Conservation (phyloP, 2,888 invertebrate species). For the Heteromyza rotundicornis region DNA sequence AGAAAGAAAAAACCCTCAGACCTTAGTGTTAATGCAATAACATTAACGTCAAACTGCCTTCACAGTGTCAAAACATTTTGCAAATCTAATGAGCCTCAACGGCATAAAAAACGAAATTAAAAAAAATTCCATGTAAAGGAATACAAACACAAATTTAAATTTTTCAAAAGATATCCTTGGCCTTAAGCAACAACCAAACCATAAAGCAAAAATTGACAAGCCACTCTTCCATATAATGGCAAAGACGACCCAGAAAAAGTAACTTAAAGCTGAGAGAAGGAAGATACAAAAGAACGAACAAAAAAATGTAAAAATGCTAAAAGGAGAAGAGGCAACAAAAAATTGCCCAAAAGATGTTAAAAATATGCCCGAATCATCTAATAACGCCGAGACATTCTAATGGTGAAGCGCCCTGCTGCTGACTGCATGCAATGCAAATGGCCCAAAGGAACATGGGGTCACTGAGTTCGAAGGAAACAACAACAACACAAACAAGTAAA, state of each 20-base stretch:
- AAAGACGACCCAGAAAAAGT: neutral
- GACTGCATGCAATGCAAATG: neutral
- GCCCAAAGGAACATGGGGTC: no score
- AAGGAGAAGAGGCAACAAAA: neutral
- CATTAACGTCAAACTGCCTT: constrained; percentile 43
- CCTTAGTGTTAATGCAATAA: constrained; percentile 36
- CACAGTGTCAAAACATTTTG: constrained; percentile 53
- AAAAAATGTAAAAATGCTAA: neutral
- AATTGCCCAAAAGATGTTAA: neutral
- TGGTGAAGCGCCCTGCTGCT: neutral
- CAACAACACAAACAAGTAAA: no score
- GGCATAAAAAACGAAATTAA: constrained; percentile 50
- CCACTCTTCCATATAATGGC: constrained; percentile 27
- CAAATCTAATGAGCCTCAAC: constrained; percentile 62
- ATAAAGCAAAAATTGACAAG: constrained; percentile 30
- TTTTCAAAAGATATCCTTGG: neutral
- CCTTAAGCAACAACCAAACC: constrained; percentile 20
- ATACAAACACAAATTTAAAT: constrained; percentile 23
- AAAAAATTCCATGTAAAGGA: constrained; percentile 21
- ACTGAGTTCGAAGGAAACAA: no score
- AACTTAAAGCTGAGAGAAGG: neutral
- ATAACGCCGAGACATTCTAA: neutral
- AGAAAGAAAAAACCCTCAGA: neutral
- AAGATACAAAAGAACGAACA: neutral
- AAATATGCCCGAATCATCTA: neutral